These are phyloP conservation scores for Cynocephalus volans DNA, from an alignment of 2,113 vertebrate genomes.

Conservation along the genomic window DNA sequence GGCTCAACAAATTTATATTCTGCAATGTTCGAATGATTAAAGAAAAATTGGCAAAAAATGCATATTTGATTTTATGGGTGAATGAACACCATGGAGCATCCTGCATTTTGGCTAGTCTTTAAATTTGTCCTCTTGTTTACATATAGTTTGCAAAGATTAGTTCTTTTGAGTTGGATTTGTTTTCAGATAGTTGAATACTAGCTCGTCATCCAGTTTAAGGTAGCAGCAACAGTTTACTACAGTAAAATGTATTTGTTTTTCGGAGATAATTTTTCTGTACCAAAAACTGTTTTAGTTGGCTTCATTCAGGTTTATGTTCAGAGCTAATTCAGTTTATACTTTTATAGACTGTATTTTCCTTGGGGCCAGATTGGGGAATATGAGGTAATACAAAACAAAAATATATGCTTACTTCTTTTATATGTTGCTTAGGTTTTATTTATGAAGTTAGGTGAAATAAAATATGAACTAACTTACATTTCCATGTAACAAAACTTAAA, in stretches of 20 bases:
- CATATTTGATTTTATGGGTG: conserved; percentile 35
- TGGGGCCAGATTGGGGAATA: not conserved
- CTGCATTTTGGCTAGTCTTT: not conserved
- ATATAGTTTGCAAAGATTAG: conserved; percentile 21
- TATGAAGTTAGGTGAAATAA: conserved; percentile 15
- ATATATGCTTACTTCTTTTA: not conserved
- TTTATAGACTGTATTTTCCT: conserved; percentile 53
- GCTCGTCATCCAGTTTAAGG: not conserved
- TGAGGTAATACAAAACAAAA: not conserved
- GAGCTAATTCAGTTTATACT: not conserved
- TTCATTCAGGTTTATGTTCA: not conserved
- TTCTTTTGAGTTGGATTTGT: conserved; percentile 56
- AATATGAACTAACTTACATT: not conserved
- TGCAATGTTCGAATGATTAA: conserved; percentile 42
- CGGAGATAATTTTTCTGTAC: not conserved
- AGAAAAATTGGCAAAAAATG: conserved; percentile 2
- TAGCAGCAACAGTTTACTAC: not conserved
- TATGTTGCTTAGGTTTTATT: conserved; percentile 15
- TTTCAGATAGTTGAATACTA: not conserved
- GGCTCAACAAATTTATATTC: conserved; percentile 32
- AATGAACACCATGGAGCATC: not conserved
- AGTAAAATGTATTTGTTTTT: not conserved
- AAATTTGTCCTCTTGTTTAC: conserved; percentile 44
- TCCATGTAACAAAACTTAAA: not conserved
- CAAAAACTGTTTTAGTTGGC: conserved; percentile 4